Evolutionary conservation across 2,113 vertebrate species (phyloP), one percentile per base, ranked within the genome.

Genomic region (Gasterosteus aculeatus): DNA sequence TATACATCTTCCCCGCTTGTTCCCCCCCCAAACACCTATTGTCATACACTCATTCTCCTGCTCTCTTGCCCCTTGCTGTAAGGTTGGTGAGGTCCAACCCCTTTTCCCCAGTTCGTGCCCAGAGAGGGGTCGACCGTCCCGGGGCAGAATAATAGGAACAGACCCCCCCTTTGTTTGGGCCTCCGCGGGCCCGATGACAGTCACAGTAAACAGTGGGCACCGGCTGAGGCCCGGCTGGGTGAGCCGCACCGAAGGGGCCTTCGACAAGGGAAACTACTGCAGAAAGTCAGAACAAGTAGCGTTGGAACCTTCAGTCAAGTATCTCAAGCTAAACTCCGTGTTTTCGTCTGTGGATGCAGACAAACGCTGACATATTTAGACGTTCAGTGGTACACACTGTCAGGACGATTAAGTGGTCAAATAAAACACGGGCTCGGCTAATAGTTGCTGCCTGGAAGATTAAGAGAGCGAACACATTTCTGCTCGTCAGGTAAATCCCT

Each of bases 141-240:
- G 93, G 53, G 89, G 85, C 75, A 87, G 91, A 92, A 98, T 96
- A 97, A 96, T 95, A 83, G 94, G 93, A 96, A 98, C 97, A 98
- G 95, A 96, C 73, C 92, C 87, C 22, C 78, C 94, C 95, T 97
- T 98, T 98, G 96, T 98, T 97, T 95, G 83, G 74, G 81, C 92
- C 94, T 94, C 94, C 95, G 94, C 94, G 93, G 95, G 95, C 95
- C 94, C 94, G 95, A 95, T 96, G 95, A 96, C 95, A 93, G 92
- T 92, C 94, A 92, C 91, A 92, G 94, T 94, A 96, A 96, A 95
- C 95, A 93, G 90, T 89, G 93, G 93, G 93, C 94, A 95, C 92
- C 88, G 88, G 93, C 87, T 91, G 94, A 94, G 93, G 93, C 92
- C 94, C 93, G 94, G 10, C 93, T 93, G 90, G 89, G 92, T 86